Evolutionary conservation across 2,888 invertebrate species (phyloP), one percentile per base, ranked within the genome.

Genomic region (Lepas anatifera): DNA sequence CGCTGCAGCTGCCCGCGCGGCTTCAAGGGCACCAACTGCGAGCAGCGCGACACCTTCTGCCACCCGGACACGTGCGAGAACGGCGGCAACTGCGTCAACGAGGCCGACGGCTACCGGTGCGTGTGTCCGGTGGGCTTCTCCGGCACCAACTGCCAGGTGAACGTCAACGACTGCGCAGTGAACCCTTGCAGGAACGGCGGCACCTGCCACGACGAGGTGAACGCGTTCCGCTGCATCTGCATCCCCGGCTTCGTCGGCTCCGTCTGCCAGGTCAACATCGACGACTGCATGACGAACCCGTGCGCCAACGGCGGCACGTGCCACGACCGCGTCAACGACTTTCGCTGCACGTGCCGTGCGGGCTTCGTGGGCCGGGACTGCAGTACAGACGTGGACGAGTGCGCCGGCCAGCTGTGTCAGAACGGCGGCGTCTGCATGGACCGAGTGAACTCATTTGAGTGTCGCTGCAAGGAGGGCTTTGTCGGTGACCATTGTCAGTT

Each of bases 281-380:
- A 95, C 81, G 87, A 94, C 77, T 96, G 96, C 79, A 82, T 88
- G 69, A 87, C 89, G 46, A 89, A 89, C 76, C 95, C 95, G 1
- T 96, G 95, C 81, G 92, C 95, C 70, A 95, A 95, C 81, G 95
- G 95, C 50, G 97, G 94, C 75, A 87, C 87, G 67, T 97, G 96
- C 82, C 85, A 88, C 74, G 93, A 95, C 87, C 88, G 79, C 58
- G 77, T 80, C 72, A 89, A 92, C 80, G 88, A 88, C 75, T 96
- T 90, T 84, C 82, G 83, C 74, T 97, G 97, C 83, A 86, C 88
- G 74, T 97, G 97, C 80, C 87, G 89, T 43, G 86, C 90, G 4
- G 95, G 95, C 22, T 97, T 95, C 82, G 85, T 88, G 50, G 95
- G 95, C 64, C 92, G 91, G 79, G 92, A 93, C 82, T 96, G 95